phyloP scores from a whole-genome alignment of 2,888 invertebrate genomes.

The Acanthosepion pharaonis region DNA sequence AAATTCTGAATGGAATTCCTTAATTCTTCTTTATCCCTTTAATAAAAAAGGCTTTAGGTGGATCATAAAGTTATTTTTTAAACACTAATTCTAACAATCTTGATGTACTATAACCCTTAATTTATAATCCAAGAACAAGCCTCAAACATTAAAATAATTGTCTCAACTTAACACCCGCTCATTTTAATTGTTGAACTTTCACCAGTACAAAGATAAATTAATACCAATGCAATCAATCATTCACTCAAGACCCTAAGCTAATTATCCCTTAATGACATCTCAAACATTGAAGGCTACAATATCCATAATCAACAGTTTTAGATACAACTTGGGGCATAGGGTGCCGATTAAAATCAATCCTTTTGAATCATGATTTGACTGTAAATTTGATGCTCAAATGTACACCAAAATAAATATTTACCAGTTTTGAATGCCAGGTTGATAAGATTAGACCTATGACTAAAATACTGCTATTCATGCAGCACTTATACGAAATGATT shows the following conservation, averaged over 20 bases:
- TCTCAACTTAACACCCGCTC: background rate
- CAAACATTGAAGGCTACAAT: background rate
- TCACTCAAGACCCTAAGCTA: background rate
- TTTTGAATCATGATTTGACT: background rate
- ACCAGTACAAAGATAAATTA: background rate
- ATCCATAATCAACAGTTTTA: background rate
- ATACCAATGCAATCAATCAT: background rate
- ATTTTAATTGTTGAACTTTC: background rate
- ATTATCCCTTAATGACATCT: background rate
- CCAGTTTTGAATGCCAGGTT: too few species aligned
- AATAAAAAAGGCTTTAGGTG: too few species aligned
- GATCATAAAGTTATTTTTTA: background rate
- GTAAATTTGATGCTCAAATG: too few species aligned
- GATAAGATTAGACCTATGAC: too few species aligned
- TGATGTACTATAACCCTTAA: background rate
- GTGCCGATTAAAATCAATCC: background rate
- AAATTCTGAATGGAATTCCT: background rate
- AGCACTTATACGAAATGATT: too few species aligned
- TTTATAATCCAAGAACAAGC: background rate
- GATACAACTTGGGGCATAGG: background rate
- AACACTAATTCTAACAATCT: background rate
- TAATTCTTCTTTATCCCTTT: too few species aligned
- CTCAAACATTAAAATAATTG: background rate
- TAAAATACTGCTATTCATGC: too few species aligned
- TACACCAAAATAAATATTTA: too few species aligned